Evolutionary conservation across 2,888 invertebrate species (phyloP).

Genomic region (Mimumesa dahlbomi): DNA sequence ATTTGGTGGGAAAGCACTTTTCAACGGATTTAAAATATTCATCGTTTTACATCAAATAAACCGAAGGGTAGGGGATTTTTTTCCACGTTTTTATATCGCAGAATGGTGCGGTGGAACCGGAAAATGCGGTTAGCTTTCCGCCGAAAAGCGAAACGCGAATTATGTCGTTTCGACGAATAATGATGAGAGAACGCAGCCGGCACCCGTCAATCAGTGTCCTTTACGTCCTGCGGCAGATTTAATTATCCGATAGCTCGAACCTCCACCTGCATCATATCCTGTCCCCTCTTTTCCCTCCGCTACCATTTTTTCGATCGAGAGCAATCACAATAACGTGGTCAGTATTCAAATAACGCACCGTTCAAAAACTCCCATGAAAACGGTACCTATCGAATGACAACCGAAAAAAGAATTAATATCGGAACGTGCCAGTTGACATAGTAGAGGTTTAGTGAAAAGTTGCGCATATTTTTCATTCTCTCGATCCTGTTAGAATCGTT

Average conservation of each 20-base stretch:
- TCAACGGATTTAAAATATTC: slow-evolving; percentile 52
- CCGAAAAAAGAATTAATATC: slow-evolving; percentile 49
- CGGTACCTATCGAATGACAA: slow-evolving; percentile 36
- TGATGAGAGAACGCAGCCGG: slow-evolving; percentile 71
- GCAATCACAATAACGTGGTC: slow-evolving; percentile 58
- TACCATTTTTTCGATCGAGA: slow-evolving; percentile 55
- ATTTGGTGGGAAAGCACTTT: slow-evolving; percentile 32
- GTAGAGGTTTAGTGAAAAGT: slow-evolving; percentile 2
- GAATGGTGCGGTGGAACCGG: slow-evolving; percentile 24
- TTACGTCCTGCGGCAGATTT: slow-evolving; percentile 72
- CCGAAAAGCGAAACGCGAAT: slow-evolving; percentile 73
- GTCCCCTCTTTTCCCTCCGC: slow-evolving; percentile 28
- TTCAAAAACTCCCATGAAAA: slow-evolving; percentile 52
- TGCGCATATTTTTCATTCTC: slow-evolving; percentile 7
- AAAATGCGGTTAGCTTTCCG: slow-evolving; percentile 59
- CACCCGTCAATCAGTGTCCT: slow-evolving; percentile 72
- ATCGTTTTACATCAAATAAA: slow-evolving; percentile 47
- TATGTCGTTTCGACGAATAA: slow-evolving; percentile 80
- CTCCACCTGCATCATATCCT: slow-evolving; percentile 36
- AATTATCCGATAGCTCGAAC: slow-evolving; percentile 80
- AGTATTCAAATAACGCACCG: slow-evolving; percentile 53
- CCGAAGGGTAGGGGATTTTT: not conserved
- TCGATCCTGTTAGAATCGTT: not conserved
- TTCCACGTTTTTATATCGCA: not conserved
- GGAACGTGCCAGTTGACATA: slow-evolving; percentile 30